Conservation (phyloP, 92 coral and sea anemone genomes). For the Isaurus tuberculatus region DNA sequence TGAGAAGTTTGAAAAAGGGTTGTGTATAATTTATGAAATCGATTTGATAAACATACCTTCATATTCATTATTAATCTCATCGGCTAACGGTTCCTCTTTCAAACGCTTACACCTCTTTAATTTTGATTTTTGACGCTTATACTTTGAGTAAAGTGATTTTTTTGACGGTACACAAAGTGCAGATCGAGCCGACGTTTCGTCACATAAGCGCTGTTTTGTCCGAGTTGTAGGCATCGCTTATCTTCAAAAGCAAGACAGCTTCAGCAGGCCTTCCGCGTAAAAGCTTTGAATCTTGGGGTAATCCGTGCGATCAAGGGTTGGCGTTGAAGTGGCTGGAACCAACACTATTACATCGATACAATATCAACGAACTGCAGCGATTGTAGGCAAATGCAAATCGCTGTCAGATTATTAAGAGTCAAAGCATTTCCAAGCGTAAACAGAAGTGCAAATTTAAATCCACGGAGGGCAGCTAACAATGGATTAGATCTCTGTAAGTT, state of each 20-base stretch:
- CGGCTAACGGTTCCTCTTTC: slow-evolving; percentile 32
- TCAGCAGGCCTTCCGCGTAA: slow-evolving; percentile 15
- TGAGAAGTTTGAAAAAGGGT: background rate
- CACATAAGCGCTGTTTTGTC: slow-evolving; percentile 35
- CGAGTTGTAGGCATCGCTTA: slow-evolving; percentile 39
- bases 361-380: slow-evolving; percentile 32
- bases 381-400: slow-evolving; percentile 45
- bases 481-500: slow-evolving; percentile 39
- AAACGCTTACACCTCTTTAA: slow-evolving; percentile 28
- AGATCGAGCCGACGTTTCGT: slow-evolving; percentile 16
- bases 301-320: slow-evolving; percentile 10
- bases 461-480: slow-evolving; percentile 46
- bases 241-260: background rate
- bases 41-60: slow-evolving; percentile 41
- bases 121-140: slow-evolving; percentile 46
- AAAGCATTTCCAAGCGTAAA: slow-evolving; percentile 68
- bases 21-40: slow-evolving; percentile 19
- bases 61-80: background rate
- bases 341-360: slow-evolving; percentile 1
- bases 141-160: slow-evolving; percentile 12
- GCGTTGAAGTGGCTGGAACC: slow-evolving; percentile 15
- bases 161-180: slow-evolving; percentile 1
- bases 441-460: slow-evolving; percentile 65
- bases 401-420: slow-evolving; percentile 51
- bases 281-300: background rate